Evolutionary conservation across 2,888 invertebrate genomes (phyloP).

Genomic region (Mechanitis messenoides): DNA sequence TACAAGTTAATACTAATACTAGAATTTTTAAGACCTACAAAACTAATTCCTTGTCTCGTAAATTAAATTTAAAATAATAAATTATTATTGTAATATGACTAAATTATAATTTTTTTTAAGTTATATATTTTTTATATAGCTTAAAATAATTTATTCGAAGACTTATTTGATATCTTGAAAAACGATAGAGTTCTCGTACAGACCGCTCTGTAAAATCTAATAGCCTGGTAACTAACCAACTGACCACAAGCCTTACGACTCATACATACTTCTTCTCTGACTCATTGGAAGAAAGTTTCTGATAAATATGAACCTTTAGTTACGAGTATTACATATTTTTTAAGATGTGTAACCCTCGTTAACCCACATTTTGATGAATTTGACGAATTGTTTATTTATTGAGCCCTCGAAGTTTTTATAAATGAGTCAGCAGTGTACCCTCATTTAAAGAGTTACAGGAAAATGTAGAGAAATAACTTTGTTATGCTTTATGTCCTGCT

Average conservation of each 20-base stretch:
- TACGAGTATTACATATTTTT: constrained; percentile 18
- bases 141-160: too few species aligned
- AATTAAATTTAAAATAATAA: too few species aligned
- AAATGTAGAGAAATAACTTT: too few species aligned
- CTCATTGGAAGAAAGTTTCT: constrained; percentile 56
- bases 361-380: constrained; percentile 25
- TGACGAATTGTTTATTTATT: constrained; percentile 23
- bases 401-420: constrained; percentile 29
- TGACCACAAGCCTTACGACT: constrained; percentile 50
- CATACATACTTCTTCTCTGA: constrained; percentile 58
- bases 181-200: not conserved
- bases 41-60: too few species aligned
- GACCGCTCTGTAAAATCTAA: not conserved
- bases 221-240: constrained; percentile 36
- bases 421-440: constrained; percentile 31
- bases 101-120: too few species aligned
- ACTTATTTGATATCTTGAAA: not conserved
- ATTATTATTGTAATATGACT: too few species aligned
- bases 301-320: constrained; percentile 30
- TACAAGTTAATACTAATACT: not conserved
- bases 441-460: too few species aligned
- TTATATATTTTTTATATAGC: too few species aligned
- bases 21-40: not conserved
- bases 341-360: constrained; percentile 14
- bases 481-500: too few species aligned